phyloP scores from a whole-genome alignment of 2,797 vertebrate species.

The Trachops cirrhosus region DNA sequence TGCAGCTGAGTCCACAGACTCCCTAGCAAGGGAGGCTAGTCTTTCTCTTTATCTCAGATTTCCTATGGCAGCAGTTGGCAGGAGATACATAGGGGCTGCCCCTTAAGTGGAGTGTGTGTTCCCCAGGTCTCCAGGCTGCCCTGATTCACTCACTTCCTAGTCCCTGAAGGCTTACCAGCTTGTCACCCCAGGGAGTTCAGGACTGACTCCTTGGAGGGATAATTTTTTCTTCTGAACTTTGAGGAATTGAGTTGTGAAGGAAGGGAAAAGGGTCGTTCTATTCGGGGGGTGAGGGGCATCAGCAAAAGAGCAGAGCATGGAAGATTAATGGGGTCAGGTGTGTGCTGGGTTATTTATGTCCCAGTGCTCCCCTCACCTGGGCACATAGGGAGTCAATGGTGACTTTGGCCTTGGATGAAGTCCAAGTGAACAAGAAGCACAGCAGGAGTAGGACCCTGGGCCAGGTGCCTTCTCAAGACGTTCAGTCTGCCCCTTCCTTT shows the following conservation, averaged over 20 bases:
- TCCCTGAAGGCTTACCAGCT: neutral
- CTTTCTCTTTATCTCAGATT: neutral
- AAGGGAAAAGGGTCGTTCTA: rapidly evolving
- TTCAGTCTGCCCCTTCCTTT: neutral
- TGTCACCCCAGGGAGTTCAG: neutral
- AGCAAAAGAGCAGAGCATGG: neutral
- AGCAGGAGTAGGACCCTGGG: no score
- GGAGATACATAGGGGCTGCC: neutral
- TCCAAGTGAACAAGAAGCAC: neutral
- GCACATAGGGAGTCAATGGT: no score
- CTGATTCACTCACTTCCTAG: neutral
- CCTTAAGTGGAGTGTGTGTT: rapidly evolving
- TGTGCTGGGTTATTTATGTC: no score
- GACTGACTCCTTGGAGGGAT: neutral
- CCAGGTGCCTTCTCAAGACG: neutral
- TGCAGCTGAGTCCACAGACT: neutral
- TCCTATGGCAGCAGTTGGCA: neutral
- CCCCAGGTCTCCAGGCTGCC: neutral
- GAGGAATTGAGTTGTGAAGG: neutral
- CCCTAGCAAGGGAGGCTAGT: neutral
- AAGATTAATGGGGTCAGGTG: rapidly evolving
- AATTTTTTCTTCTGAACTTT: neutral
- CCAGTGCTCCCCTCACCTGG: neutral
- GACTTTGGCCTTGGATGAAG: neutral
- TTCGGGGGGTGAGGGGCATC: no score